These are phyloP conservation scores for Drepanosiphum platanoidis DNA, from an alignment of 2,888 invertebrate genomes.

Conservation along the genomic window DNA sequence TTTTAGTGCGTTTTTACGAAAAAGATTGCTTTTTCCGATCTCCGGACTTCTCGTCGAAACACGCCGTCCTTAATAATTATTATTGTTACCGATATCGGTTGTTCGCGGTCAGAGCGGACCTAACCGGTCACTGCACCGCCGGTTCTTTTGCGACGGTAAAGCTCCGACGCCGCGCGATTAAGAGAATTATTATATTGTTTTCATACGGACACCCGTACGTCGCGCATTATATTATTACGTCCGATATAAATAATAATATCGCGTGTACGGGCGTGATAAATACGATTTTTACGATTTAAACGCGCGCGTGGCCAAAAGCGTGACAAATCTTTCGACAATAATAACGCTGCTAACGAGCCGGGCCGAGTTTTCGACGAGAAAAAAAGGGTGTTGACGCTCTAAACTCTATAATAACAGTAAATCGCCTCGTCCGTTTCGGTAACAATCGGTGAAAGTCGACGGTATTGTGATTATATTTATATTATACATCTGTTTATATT, in stretches of 20 bases:
- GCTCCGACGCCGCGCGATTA: not conserved
- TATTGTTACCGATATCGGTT: too few relatives aligned
- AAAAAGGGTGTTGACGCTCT: slow-evolving; percentile 7
- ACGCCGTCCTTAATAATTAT: too few relatives aligned
- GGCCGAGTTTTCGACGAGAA: not conserved
- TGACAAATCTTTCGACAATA: slow-evolving; percentile 22
- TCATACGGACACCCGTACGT: not conserved
- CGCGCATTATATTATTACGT: not conserved
- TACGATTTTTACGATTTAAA: slow-evolving; percentile 30
- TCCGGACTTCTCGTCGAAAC: too few relatives aligned
- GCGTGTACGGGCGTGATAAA: not conserved
- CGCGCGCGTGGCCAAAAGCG: slow-evolving; percentile 39
- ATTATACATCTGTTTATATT: too few relatives aligned
- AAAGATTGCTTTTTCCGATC: too few relatives aligned
- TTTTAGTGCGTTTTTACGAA: too few relatives aligned
- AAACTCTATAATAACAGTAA: not conserved
- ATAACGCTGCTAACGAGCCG: not conserved
- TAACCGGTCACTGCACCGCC: too few relatives aligned
- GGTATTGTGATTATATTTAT: too few relatives aligned
- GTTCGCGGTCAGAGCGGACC: too few relatives aligned
- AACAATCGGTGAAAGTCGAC: too few relatives aligned
- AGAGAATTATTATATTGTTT: slow-evolving; percentile 40
- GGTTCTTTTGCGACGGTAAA: not conserved
- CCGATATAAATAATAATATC: not conserved
- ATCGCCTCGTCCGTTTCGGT: not conserved